Percentiles rank a stretch among this genome's conserved stretches.
Conservation (phyloP, 2,888 invertebrate genomes). For the Tenthredo livida region DNA sequence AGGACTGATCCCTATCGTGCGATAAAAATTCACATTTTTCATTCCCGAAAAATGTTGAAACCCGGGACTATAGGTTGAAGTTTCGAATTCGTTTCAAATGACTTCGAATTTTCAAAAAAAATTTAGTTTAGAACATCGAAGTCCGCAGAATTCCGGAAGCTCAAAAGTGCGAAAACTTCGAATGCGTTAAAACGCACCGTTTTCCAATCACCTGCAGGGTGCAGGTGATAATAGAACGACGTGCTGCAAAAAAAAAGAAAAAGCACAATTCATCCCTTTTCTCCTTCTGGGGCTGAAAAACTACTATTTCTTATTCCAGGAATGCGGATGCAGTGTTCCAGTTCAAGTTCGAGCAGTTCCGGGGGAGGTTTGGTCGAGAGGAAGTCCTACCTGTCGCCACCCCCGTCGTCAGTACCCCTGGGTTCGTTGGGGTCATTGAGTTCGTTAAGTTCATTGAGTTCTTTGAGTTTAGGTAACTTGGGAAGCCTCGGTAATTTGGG, state of each 20-base stretch:
- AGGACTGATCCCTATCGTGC: constrained; percentile 11
- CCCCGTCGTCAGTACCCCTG: constrained; percentile 66
- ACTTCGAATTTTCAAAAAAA: too few relatives aligned
- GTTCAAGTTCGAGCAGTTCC: constrained; percentile 70
- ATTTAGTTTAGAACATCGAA: too few relatives aligned
- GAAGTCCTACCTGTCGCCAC: constrained; percentile 63
- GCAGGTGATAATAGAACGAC: too few relatives aligned
- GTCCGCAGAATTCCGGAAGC: too few relatives aligned
- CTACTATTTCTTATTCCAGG: constrained; percentile 63
- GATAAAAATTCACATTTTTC: constrained; percentile 12
- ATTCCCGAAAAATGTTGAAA: not conserved
- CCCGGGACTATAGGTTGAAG: too few relatives aligned
- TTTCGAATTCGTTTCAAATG: too few relatives aligned
- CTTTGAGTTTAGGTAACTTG: constrained; percentile 71
- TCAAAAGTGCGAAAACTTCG: too few relatives aligned
- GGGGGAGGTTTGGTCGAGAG: constrained; percentile 72
- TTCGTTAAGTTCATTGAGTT: constrained; percentile 63
- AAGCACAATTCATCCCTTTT: not conserved
- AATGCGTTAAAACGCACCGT: too few relatives aligned
- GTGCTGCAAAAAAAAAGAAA: not conserved
- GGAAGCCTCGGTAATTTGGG: constrained; percentile 69
- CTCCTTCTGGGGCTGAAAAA: not conserved
- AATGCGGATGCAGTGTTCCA: constrained; percentile 70
- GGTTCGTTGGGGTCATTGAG: constrained; percentile 70
- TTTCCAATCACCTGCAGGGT: too few relatives aligned